These are phyloP conservation scores for Acronicta leporina DNA, from an alignment of 2,888 invertebrate species.

Conservation along the genomic window DNA sequence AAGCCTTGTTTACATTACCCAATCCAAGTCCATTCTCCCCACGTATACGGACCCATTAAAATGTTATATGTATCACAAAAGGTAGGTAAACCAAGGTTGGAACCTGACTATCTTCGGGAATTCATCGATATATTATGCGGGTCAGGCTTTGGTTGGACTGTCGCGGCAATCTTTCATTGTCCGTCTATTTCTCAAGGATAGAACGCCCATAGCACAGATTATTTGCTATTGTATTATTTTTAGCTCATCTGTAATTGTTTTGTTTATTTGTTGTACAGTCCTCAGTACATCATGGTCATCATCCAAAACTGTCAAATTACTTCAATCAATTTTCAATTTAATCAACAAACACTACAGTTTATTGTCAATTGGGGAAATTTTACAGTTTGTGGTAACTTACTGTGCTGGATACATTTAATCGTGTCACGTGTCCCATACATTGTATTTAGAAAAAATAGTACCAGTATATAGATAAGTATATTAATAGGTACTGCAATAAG, in stretches of 20 bases:
- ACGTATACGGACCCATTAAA: slow-evolving; percentile 48
- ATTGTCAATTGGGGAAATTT: no score
- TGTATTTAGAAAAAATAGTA: no score
- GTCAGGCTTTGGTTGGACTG: slow-evolving; percentile 40
- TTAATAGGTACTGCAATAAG: no score
- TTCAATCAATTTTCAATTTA: no score
- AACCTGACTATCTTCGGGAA: slow-evolving; percentile 46
- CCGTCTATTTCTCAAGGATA: slow-evolving; percentile 53
- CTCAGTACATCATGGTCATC: no score
- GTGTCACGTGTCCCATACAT: no score
- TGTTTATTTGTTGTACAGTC: background rate
- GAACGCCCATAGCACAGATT: slow-evolving; percentile 29
- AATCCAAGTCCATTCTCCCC: slow-evolving; percentile 45
- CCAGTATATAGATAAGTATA: no score
- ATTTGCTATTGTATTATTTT: slow-evolving; percentile 55
- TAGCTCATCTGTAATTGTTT: slow-evolving; percentile 28
- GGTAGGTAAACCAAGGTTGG: slow-evolving; percentile 49
- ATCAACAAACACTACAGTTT: no score
- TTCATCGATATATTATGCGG: slow-evolving; percentile 49
- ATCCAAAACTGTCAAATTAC: no score
- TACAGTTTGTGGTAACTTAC: no score
- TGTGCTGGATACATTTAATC: no score
- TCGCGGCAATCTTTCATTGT: slow-evolving; percentile 56
- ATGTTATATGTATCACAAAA: slow-evolving; percentile 53
- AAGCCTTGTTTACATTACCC: slow-evolving; percentile 36